Conservation (phyloP, 2,888 invertebrate genomes). For the Anarsia innoxiella region DNA sequence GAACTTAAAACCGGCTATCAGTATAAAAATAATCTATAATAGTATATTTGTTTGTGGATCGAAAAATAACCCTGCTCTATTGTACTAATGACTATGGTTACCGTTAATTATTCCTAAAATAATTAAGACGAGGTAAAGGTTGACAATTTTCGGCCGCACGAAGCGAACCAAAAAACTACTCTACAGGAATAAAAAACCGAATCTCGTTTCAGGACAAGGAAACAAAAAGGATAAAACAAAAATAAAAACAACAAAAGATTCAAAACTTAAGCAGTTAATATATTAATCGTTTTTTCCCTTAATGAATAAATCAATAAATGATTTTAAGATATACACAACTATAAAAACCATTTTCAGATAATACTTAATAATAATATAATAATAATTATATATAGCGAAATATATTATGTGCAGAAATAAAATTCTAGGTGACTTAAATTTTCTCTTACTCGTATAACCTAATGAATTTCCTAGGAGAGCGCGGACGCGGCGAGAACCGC, state of each 20-base stretch:
- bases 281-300: constrained; percentile 74
- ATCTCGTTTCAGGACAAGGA: constrained; percentile 47
- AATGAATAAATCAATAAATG: constrained; percentile 74
- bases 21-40: constrained; percentile 73
- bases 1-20: constrained; percentile 71
- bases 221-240: constrained; percentile 45
- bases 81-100: constrained; percentile 73
- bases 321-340: constrained; percentile 75
- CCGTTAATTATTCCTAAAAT: constrained; percentile 72
- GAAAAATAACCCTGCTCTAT: constrained; percentile 76
- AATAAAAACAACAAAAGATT: constrained; percentile 67
- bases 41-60: constrained; percentile 72
- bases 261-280: constrained; percentile 75
- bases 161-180: constrained; percentile 40
- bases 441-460: constrained; percentile 73
- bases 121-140: constrained; percentile 71
- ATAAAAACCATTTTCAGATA: constrained; percentile 75
- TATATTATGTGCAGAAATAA: constrained; percentile 76
- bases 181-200: constrained; percentile 42
- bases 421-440: constrained; percentile 76
- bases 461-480: constrained; percentile 72
- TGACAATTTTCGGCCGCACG: constrained; percentile 59
- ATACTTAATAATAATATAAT: constrained; percentile 75
- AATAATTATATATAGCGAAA: constrained; percentile 75
- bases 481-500: constrained; percentile 33